phyloP scores from a whole-genome alignment of 1,140 invertebrate species.

The Metopolophium dirhodum region DNA sequence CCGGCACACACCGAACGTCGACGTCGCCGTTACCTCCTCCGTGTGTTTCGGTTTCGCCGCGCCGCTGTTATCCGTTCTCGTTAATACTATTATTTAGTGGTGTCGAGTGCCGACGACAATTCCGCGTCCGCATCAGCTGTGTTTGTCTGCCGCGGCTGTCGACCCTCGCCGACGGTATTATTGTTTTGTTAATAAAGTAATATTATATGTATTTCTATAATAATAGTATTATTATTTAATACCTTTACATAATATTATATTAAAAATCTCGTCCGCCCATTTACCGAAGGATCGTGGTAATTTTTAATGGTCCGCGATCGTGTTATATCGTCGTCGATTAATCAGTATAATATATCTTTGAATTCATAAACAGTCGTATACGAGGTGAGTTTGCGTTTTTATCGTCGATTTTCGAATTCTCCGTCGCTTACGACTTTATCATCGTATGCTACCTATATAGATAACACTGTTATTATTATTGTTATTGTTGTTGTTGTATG shows the following conservation, averaged over 20 bases:
- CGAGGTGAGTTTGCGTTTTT: neutral
- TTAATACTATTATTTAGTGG: neutral
- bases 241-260: neutral
- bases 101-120: neutral
- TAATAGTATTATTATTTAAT: neutral
- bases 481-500: neutral
- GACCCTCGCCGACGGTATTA: neutral
- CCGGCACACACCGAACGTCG: neutral
- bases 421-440: neutral
- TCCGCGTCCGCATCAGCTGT: neutral
- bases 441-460: neutral
- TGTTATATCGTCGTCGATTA: neutral
- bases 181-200: neutral
- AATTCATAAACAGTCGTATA: neutral
- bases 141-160: neutral
- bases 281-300: neutral
- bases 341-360: too few relatives aligned
- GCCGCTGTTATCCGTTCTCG: neutral
- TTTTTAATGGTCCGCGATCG: too few relatives aligned
- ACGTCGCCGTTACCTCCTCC: neutral
- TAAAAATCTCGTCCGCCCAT: neutral
- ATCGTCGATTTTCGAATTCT: neutral
- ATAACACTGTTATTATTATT: neutral
- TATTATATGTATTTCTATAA: too few relatives aligned
- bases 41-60: conserved; percentile 8